Percentiles rank a stretch among this genome's conserved stretches.
Conservation (phyloP, 2,888 invertebrate genomes). For the Osedax frankpressi region DNA sequence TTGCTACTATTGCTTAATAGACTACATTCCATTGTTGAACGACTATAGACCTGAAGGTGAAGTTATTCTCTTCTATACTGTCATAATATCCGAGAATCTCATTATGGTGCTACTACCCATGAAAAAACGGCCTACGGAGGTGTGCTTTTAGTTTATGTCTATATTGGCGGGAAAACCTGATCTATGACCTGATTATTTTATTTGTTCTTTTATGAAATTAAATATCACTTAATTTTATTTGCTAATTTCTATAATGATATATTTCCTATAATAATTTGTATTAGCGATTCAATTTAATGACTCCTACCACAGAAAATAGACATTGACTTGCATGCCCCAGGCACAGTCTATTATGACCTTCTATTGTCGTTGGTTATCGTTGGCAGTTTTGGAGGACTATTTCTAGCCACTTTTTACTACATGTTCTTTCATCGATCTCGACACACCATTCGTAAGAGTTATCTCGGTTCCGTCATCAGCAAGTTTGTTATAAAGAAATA, state of each 20-base stretch:
- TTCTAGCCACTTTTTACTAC: constrained; percentile 22
- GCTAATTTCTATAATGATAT: no score
- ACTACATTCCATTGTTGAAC: constrained; percentile 24
- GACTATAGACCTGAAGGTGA: constrained; percentile 26
- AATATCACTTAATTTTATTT: no score
- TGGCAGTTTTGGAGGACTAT: constrained; percentile 18
- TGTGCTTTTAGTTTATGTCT: not conserved
- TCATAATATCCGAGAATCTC: constrained; percentile 24
- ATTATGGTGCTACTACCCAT: constrained; percentile 24
- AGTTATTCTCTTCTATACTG: constrained; percentile 22
- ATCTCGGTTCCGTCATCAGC: not conserved
- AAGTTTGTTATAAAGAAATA: not conserved
- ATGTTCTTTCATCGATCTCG: constrained; percentile 22
- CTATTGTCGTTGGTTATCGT: constrained; percentile 14
- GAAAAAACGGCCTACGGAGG: not conserved
- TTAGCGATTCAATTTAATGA: no score
- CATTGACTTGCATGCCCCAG: not conserved
- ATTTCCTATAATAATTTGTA: no score
- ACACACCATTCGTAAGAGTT: constrained; percentile 14
- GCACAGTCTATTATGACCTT: constrained; percentile 16
- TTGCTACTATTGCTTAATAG: constrained; percentile 21
- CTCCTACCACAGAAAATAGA: not conserved
- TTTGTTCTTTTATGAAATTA: no score
- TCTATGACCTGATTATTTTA: no score
- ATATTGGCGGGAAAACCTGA: no score